Base-by-base conservation (phyloP, 1,140 invertebrate genomes). In the Ladona fulva region DNA sequence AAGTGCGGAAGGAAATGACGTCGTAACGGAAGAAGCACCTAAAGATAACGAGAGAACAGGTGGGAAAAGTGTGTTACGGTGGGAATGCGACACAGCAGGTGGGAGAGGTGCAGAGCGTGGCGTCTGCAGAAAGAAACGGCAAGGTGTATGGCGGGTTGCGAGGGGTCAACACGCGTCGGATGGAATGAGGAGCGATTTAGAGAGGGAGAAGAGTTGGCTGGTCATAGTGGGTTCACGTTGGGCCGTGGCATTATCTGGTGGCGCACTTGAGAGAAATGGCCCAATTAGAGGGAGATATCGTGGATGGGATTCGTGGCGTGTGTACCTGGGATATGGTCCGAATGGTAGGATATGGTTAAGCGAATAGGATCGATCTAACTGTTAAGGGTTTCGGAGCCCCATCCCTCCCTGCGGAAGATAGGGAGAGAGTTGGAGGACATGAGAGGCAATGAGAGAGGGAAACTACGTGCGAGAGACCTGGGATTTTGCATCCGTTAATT, bases 311-410 rank as follows among this genome's bases (percentile, higher is more conserved):
- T 66, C 3, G 52, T 66, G 52, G 52, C n/a, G 52, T 66, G 52
- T 66, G 52, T 22, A 66, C 52, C 52, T 66, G 52, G 29, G 52
- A 66, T 66, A 22, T 66, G 52, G 52, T 22, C 52, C 16, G n/a
- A 66, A 66, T 66, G 52, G 52, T 66, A 16, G 52, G 52, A 66
- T 66, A 66, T 66, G 52, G 52, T 66, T 66, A 19, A 66, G 52
- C 52, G n/a, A 66, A 66, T 52, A 10, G 44, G 44, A 52, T 66
- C 52, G 52, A 66, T 66, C 52, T 66, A 19, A 22, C 52, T 22
- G 52, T 66, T 66, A 66, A 66, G 52, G 52, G 52, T 66, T 66
- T 66, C 19, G 44, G 44, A 19, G 10, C 10, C 44, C 44, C 44
- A 11, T 10, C 44, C 44, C 52, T 66, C 52, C 52, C 52, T 6